A percentile compares a stretch with the other conserved stretches of the same genome.
phyloP scores from a whole-genome alignment of 2,797 vertebrate genomes.

The Phylloscopus collybita region DNA sequence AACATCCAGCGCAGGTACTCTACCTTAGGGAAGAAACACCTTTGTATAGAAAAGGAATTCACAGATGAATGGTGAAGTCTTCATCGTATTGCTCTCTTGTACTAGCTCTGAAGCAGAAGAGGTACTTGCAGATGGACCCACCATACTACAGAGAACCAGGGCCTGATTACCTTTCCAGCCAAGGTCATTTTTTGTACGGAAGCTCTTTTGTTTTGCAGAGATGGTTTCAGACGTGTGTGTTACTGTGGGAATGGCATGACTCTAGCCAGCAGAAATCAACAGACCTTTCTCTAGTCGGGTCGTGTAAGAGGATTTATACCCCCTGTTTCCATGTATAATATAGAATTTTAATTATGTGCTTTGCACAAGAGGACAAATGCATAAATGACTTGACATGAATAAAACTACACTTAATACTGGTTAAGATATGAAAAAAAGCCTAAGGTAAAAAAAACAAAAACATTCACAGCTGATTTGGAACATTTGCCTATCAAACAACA shows the following conservation, averaged over 20 bases:
- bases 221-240: neutral
- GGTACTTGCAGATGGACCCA: neutral
- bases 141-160: neutral
- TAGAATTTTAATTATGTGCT: neutral
- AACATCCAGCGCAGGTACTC: neutral
- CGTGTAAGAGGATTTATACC: neutral
- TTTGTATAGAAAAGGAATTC: neutral
- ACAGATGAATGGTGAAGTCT: neutral
- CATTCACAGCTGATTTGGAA: neutral
- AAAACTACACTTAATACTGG: neutral
- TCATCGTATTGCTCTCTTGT: fast-evolving
- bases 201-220: neutral
- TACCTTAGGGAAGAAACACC: neutral
- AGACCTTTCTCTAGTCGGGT: neutral
- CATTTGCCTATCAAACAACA: neutral
- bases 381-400: neutral
- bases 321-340: neutral
- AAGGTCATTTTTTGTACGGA: neutral
- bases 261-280: neutral
- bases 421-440: neutral
- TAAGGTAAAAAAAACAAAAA: neutral
- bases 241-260: neutral
- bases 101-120: neutral
- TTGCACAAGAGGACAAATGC: neutral
- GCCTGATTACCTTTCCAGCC: neutral